Evolutionary conservation across 64 coral and sea anemone species (phyloP).

Genomic region (Cladopsammia gracilis): DNA sequence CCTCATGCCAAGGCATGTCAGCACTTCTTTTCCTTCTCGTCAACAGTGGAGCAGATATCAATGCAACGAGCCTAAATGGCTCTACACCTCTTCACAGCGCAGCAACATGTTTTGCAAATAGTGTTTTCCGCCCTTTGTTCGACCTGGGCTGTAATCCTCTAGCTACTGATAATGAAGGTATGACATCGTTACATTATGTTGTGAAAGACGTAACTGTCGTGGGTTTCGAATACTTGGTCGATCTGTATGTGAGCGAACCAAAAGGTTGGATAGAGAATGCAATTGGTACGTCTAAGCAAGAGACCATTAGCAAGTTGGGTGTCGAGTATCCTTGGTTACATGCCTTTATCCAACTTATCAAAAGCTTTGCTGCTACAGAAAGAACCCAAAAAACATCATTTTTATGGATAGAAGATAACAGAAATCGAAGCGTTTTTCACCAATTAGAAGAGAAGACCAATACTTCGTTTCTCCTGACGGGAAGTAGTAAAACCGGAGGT

Average conservation of each 20-base stretch:
- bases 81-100: slow-evolving; percentile 78
- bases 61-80: slow-evolving; percentile 40
- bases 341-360: background rate
- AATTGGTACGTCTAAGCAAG: background rate
- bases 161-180: slow-evolving; percentile 40
- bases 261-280: slow-evolving; percentile 33
- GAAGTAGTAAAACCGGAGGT: background rate
- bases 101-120: slow-evolving; percentile 24
- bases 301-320: background rate
- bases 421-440: background rate
- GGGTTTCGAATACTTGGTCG: slow-evolving; percentile 42
- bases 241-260: slow-evolving; percentile 66
- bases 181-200: slow-evolving; percentile 55
- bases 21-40: slow-evolving; percentile 32
- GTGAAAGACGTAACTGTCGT: slow-evolving; percentile 17
- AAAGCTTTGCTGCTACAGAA: background rate
- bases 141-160: slow-evolving; percentile 45
- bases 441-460: slow-evolving; percentile 9
- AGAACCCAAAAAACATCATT: background rate
- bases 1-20: slow-evolving; percentile 39
- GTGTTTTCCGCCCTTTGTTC: slow-evolving; percentile 31
- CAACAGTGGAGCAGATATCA: background rate
- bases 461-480: background rate
- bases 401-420: background rate
- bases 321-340: slow-evolving; percentile 10